Base-by-base conservation (phyloP, 1,140 invertebrate genomes). In the Agrypnia vestita region DNA sequence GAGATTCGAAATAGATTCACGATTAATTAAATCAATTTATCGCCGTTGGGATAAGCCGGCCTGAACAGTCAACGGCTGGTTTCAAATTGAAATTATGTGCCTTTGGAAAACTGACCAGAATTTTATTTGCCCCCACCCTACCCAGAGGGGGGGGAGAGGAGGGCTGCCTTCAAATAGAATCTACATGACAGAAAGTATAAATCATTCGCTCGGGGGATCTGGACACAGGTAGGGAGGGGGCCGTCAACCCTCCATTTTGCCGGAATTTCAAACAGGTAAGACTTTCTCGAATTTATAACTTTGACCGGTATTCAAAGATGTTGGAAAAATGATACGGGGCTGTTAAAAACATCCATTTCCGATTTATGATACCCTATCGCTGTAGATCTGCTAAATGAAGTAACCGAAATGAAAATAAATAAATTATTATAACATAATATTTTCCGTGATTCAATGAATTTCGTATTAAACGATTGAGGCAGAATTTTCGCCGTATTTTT, bases 151-250 rank as follows among this genome's bases (percentile, higher is more conserved):
- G 56, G 44, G 15, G 46, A 46, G 62, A 7, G 49, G 44, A 69
- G 69, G 69, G 69, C 25, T 51, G 78, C 15, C 61, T 76, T 76
- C 73, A 59, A 80, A 77, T 77, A 67, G 76, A 81, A 81, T 81
- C 80, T 81, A 72, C 80, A 81, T 81, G 80, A 81, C 80, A 62
- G 80, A 74, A 67, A 47, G 69, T 67, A 81, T 81, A 81, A 81
- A 81, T 81, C 80, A 81, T 81, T 78, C 75, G 49, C 56, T 55
- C 47, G 72, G 53, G 78, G 78, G 74, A 25, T 44, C 74, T 53
- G 74, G 64, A 78, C 76, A 51, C 49, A 69, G 69, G 69, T 55
- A 55, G 47, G 56, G 11, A 15, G 49, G 49, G 49, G 8, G 46
- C 43, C 44, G 6, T n/a, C 44, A 49, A 47, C 47, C 69, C 69